Evolutionary conservation across 2,113 vertebrate species (phyloP), one percentile per base, ranked within the genome.

Genomic region (Laterallus jamaicensis): DNA sequence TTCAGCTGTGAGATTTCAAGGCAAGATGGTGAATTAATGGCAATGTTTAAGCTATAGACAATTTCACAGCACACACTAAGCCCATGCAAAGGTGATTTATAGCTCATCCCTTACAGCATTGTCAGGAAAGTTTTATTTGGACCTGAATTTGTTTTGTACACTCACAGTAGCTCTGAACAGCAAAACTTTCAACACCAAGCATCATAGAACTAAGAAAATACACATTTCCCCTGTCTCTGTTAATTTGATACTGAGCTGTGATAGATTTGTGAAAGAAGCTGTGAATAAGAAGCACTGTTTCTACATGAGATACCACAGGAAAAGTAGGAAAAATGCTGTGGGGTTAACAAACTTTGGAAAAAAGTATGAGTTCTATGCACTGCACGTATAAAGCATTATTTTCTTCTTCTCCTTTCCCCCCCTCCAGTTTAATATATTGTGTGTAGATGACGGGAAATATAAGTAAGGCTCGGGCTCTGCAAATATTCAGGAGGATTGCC

Each of bases 341-440:
- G 22, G 11, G 10, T 58, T 81, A 88, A 52, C 29, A 76, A n/a
- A 49, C 14, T 81, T 49, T 7, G 5, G 26, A 60, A 47, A 56
- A 58, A 87, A n/a, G 3, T 18, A 6, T 8, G 11, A 14, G 15
- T 63, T 83, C 66, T 49, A 11, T 37, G 35, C 77, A 24, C 62
- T 55, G 39, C 15, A 55, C 11, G 5, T 42, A 74, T 5, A 39
- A 93, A 62, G 13, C 29, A 37, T 63, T 66, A 5, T 68, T 55
- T 70, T 52, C 3, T 44, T 29, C 2, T 12, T 17, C 8, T 22
- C 26, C 7, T 44, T 25, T 3, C 5, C 11, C 1, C 3, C 2
- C 0, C 2, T 15, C 9, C 10, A 7, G 12, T 35, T 59, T 21
- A 54, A 59, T 76, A 37, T 29, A 37, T 55, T 91, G 11, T 52